A percentile compares a stretch with the other conserved stretches of the same genome.
Conservation (phyloP, 2,888 invertebrate species). For the Nysson spinosus region DNA sequence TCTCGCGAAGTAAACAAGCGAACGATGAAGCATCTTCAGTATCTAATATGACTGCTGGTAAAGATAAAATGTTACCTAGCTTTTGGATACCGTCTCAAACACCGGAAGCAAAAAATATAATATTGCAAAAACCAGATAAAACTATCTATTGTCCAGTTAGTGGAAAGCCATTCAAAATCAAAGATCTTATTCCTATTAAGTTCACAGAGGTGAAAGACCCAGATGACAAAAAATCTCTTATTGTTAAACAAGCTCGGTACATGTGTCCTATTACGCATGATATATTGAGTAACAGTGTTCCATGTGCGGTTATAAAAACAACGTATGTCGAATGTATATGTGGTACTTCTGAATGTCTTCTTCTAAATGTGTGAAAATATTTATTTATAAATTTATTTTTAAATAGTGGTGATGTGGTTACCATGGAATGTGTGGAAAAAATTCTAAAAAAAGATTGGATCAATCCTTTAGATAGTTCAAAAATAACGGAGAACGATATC, state of each 20-base stretch:
- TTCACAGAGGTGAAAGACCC: constrained; percentile 95
- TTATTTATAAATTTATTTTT: constrained; percentile 43
- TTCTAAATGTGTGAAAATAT: neutral
- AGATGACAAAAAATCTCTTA: constrained; percentile 90
- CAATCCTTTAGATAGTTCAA: constrained; percentile 93
- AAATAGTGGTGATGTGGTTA: constrained; percentile 94
- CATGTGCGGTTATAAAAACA: constrained; percentile 93
- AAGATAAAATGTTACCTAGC: constrained; percentile 91
- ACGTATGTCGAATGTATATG: constrained; percentile 82
- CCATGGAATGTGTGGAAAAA: constrained; percentile 97
- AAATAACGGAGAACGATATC: constrained; percentile 92
- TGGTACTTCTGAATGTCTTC: neutral
- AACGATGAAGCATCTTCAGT: constrained; percentile 72
- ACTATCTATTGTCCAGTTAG: constrained; percentile 91
- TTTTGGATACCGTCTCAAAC: constrained; percentile 98
- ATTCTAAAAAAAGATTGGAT: constrained; percentile 97
- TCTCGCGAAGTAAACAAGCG: constrained; percentile 64
- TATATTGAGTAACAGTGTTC: constrained; percentile 94
- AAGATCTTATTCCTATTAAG: constrained; percentile 94
- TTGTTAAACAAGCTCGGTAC: constrained; percentile 93
- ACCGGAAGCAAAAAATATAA: constrained; percentile 86
- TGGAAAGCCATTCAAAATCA: constrained; percentile 90
- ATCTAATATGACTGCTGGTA: constrained; percentile 88
- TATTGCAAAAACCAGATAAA: constrained; percentile 87
- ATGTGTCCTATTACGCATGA: constrained; percentile 99